Conservation (phyloP, 2,113 vertebrate species). For the Otus sunia region DNA sequence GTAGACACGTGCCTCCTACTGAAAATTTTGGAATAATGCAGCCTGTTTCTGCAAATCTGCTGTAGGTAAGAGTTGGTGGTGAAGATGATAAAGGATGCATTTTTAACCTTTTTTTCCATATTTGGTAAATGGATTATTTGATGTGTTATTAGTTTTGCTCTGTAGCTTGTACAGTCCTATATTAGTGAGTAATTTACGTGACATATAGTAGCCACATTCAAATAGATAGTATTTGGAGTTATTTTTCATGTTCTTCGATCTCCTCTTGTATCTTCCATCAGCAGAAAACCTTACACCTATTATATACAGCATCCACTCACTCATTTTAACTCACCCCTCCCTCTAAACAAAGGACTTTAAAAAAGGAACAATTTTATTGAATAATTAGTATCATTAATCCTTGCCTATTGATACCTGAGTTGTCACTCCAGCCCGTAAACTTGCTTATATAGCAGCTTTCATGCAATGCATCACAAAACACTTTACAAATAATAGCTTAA, state of each 20-base stretch:
- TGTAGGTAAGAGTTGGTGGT: neutral
- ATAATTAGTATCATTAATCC: constrained; percentile 58
- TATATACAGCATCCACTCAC: neutral
- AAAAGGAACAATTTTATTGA: constrained; percentile 28
- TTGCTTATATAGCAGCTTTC: constrained; percentile 22
- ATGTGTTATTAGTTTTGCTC: constrained; percentile 4
- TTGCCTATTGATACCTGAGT: constrained; percentile 30
- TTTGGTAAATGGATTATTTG: neutral
- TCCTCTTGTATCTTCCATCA: neutral
- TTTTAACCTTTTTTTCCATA: neutral
- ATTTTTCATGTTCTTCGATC: constrained; percentile 10
- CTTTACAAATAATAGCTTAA: constrained; percentile 61
- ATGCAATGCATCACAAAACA: constrained; percentile 5
- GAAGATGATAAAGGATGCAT: neutral
- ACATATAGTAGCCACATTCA: neutral
- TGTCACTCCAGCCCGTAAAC: constrained; percentile 35
- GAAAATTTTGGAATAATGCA: neutral
- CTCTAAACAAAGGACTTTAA: constrained; percentile 10
- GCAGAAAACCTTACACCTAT: neutral
- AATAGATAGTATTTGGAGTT: neutral
- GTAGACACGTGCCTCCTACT: neutral
- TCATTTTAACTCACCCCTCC: neutral
- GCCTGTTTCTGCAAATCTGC: neutral
- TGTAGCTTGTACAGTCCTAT: neutral
- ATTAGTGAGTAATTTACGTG: constrained; percentile 34